Evolutionary conservation across 92 coral and sea anemone species (phyloP), one percentile per base, ranked within the genome.

Genomic region (Isaurus tuberculatus): DNA sequence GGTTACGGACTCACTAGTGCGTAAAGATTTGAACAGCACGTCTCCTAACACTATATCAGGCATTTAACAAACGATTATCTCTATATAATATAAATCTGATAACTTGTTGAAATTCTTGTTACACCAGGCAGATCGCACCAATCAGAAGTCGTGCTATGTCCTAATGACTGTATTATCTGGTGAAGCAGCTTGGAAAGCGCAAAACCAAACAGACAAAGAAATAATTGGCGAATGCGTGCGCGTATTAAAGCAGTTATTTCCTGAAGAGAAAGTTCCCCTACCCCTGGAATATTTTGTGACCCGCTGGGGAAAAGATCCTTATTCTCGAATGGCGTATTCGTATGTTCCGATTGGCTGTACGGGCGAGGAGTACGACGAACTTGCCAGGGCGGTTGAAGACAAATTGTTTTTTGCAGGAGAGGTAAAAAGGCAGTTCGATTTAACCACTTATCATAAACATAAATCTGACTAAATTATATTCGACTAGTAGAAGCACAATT

Each of bases 151-250:
- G 27, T 82, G 93, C 46, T 57, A 94, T 77, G 98, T 97, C 17
- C 83, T 97, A 26, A 97, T 97, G 99, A 94, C 99, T n/a, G 95
- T 97, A 1, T 65, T 97, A 65, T 83, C 93, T 11, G 99, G 99
- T 7, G 92, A 92, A 25, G 75, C 93, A 1, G 99, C 99, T 10
- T 36, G 79, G 40, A 87, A 86, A 33, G 92, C 93, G 1, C 93
- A 90, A 51, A 70, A 70, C 43, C 87, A 94, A 94, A 86, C 88
- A 2, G 99, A 97, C 70, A 64, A 85, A 74, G 94, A 94, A 40
- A 90, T 92, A 33, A 89, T 92, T 5, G 91, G 92, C 13, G 80
- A 89, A 28, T 91, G 98, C 19, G 36, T 96, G 84, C 85, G 44
- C 15, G 88, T 81, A 15, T 81, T 96, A 23, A 91, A 75, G 28